Evolutionary conservation across 2,888 invertebrate species (phyloP).

Genomic region (Physocephala rufipes): DNA sequence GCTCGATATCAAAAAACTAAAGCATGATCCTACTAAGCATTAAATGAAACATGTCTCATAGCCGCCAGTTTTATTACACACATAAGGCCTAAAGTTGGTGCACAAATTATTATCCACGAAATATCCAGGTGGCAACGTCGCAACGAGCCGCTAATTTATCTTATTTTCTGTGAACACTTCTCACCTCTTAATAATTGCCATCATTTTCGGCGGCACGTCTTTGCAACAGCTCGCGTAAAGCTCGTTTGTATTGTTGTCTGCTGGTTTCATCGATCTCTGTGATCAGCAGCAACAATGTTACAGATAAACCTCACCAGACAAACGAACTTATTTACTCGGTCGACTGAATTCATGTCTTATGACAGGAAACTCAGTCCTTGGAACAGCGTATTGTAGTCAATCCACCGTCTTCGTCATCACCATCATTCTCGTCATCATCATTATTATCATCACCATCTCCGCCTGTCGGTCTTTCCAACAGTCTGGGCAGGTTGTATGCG

Average conservation of each 20-base stretch:
- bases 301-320: neutral
- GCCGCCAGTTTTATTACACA: too few species aligned
- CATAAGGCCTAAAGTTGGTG: too few species aligned
- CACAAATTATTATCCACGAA: neutral
- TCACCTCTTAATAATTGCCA: slow-evolving; percentile 35
- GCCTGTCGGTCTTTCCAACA: slow-evolving; percentile 24
- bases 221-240: neutral
- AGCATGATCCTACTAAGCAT: too few species aligned
- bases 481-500: slow-evolving; percentile 32
- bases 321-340: neutral
- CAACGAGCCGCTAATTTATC: slow-evolving; percentile 31
- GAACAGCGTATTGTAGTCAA: neutral
- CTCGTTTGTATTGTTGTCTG: neutral
- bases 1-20: too few species aligned
- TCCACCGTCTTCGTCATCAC: neutral
- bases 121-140: slow-evolving; percentile 19
- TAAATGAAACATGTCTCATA: too few species aligned
- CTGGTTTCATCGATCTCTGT: neutral
- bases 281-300: slow-evolving; percentile 2
- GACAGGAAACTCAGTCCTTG: neutral
- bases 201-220: slow-evolving; percentile 27
- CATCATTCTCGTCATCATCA: neutral
- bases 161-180: slow-evolving; percentile 36
- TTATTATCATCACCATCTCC: neutral
- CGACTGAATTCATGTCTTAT: neutral